Percentiles rank a stretch among this genome's conserved stretches.
These are phyloP conservation scores for Eunapius fragilis DNA, from an alignment of 37 sponge, comb jelly and placozoan species.

Conservation along the genomic window DNA sequence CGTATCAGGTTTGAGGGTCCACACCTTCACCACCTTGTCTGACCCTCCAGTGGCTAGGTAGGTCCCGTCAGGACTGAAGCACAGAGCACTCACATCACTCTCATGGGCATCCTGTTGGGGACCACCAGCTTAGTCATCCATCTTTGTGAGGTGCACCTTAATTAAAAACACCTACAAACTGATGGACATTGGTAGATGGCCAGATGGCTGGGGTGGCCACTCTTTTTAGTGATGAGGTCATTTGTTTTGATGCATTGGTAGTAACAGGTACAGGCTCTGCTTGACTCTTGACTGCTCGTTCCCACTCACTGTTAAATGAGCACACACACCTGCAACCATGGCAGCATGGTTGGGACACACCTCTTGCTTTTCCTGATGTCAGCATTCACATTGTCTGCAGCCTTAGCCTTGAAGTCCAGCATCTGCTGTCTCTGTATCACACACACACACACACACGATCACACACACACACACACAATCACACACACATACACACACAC, in stretches of 20 bases:
- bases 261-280: neutral
- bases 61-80: conserved; percentile 80
- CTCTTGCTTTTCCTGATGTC: neutral
- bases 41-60: conserved; percentile 93
- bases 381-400: neutral
- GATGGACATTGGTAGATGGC: neutral
- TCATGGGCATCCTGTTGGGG: conserved; percentile 89
- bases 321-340: neutral
- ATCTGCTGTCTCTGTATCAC: neutral
- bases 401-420: neutral
- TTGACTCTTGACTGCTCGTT: neutral
- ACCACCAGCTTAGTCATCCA: neutral
- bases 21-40: conserved; percentile 88
- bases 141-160: neutral
- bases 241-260: neutral
- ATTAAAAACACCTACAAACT: neutral
- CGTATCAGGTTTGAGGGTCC: conserved; percentile 42
- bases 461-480: too few relatives aligned
- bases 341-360: neutral
- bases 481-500: too few relatives aligned
- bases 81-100: conserved; percentile 83
- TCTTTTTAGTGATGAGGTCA: neutral
- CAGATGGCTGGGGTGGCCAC: neutral
- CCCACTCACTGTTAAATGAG: neutral
- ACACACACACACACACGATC: too few relatives aligned